phyloP scores from a whole-genome alignment of 2,888 invertebrate species.

The Germaria angustata region DNA sequence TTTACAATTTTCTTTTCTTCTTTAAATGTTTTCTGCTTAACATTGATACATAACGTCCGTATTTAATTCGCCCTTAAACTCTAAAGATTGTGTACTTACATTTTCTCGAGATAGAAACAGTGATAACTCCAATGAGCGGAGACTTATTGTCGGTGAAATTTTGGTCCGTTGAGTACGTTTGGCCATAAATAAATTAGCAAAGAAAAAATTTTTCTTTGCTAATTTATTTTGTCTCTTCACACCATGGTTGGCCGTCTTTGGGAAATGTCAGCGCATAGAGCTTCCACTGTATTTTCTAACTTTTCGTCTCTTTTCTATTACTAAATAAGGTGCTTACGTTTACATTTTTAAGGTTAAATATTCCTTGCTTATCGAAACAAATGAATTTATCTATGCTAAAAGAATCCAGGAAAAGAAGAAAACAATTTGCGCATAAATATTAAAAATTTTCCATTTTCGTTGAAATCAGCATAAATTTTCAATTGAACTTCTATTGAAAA shows the following conservation, averaged over 20 bases:
- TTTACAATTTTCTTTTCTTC: neutral
- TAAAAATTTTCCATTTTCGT: neutral
- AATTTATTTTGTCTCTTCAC: no score
- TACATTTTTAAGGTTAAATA: neutral
- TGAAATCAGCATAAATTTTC: neutral
- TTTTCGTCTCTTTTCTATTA: neutral
- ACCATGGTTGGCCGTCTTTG: no score
- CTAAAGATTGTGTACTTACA: no score
- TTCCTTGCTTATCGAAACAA: neutral
- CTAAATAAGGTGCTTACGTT: no score
- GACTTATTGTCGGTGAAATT: no score
- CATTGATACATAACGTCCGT: neutral
- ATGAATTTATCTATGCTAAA: neutral
- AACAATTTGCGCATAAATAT: neutral
- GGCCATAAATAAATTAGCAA: no score
- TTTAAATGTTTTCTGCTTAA: neutral
- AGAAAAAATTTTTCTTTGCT: no score
- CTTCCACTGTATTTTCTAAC: neutral
- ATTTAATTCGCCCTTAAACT: no score
- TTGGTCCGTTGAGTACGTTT: no score
- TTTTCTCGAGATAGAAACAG: no score
- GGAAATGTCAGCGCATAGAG: no score
- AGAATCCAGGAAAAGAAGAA: neutral
- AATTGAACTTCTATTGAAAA: neutral
- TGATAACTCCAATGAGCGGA: no score